Percentiles rank a stretch among this genome's conserved stretches.
Evolutionary conservation across 2,113 vertebrate genomes (phyloP).

Genomic region (Oenanthe oenanthe): DNA sequence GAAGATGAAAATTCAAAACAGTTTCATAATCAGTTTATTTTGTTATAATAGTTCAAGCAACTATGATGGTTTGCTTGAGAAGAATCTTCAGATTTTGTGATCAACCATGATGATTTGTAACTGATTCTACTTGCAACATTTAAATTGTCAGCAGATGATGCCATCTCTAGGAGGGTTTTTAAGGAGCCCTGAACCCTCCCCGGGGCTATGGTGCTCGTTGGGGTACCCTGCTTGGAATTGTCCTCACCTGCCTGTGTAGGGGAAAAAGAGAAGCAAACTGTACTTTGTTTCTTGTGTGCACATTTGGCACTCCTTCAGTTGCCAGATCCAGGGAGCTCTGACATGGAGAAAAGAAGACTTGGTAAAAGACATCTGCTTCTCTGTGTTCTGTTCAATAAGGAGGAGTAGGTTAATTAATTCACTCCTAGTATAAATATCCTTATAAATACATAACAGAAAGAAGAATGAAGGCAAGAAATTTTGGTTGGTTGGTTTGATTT

Average conservation of each 20-base stretch:
- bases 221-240: background rate
- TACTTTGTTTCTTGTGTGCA: background rate
- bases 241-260: background rate
- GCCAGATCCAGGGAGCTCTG: background rate
- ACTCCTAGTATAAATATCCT: background rate
- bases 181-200: background rate
- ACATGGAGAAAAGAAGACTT: background rate
- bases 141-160: background rate
- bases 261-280: background rate
- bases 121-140: background rate
- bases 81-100: background rate
- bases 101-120: background rate
- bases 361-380: background rate
- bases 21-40: background rate
- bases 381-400: background rate
- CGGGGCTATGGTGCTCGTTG: background rate
- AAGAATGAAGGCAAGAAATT: background rate
- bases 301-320: background rate
- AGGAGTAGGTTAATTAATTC: background rate
- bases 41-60: background rate
- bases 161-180: background rate
- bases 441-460: background rate
- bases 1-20: background rate
- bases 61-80: background rate
- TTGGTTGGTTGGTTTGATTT: background rate